A percentile compares a stretch with the other conserved stretches of the same genome.
Evolutionary conservation across 1,140 invertebrate genomes (phyloP).

Genomic region (Amyelois transitella): DNA sequence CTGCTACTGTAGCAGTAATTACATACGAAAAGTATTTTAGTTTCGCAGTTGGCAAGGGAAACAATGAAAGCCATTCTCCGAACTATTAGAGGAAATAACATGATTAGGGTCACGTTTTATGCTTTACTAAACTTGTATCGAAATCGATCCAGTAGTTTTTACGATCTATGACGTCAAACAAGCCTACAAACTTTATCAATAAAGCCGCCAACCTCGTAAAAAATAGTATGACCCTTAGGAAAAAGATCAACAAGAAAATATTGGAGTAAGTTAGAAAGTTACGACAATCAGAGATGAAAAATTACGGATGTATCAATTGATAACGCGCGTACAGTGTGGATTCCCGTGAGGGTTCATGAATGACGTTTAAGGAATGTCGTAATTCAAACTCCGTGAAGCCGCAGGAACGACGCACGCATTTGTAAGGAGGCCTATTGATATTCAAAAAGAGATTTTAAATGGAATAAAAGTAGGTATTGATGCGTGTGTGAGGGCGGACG

Average conservation of each 20-base stretch:
- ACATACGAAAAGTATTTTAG: too few species aligned
- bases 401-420: conserved; percentile 13
- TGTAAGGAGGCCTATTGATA: conserved; percentile 27
- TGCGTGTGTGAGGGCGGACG: conserved; percentile 19
- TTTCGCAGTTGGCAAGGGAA: too few species aligned
- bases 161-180: conserved; percentile 5
- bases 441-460: conserved; percentile 34
- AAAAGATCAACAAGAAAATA: conserved; percentile 1
- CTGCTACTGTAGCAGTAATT: too few species aligned
- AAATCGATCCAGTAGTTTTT: conserved; percentile 9
- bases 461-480: conserved; percentile 30
- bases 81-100: background rate
- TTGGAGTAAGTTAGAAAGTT: background rate
- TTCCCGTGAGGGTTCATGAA: conserved; percentile 7
- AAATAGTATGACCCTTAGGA: background rate
- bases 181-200: conserved; percentile 11
- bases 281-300: background rate
- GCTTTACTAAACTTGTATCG: conserved; percentile 2
- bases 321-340: background rate
- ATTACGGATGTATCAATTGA: conserved; percentile 3
- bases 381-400: conserved; percentile 16
- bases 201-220: conserved; percentile 6
- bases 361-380: conserved; percentile 12
- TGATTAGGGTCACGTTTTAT: background rate
- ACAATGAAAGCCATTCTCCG: background rate